Percentiles rank a stretch among this genome's conserved stretches.
Evolutionary conservation across 2,797 vertebrate genomes (phyloP).

Genomic region (Anguilla megastoma): DNA sequence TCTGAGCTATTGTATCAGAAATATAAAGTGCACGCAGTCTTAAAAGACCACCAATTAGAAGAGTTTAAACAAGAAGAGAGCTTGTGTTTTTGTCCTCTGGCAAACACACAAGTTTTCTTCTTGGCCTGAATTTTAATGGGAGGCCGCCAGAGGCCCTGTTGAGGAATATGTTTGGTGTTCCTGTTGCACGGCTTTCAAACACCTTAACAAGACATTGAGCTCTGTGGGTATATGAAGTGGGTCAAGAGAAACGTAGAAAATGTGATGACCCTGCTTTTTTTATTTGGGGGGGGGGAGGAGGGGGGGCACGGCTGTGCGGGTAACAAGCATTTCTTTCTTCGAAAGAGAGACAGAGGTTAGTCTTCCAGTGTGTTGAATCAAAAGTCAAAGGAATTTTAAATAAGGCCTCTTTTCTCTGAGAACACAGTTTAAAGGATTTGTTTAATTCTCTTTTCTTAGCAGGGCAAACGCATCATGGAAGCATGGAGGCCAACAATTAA

Average conservation of each 20-base stretch:
- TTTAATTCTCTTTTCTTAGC: slow-evolving; percentile 42
- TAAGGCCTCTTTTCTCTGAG: slow-evolving; percentile 34
- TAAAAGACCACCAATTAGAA: slow-evolving; percentile 1
- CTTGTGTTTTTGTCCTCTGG: neutral
- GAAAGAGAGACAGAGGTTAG: slow-evolving; percentile 29
- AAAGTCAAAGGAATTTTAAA: slow-evolving; percentile 26
- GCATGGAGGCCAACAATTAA: slow-evolving; percentile 28
- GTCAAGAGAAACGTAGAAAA: neutral
- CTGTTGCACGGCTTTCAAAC: neutral
- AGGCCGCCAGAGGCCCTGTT: neutral
- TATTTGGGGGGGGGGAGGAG: neutral
- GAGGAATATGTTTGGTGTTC: neutral
- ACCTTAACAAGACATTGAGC: neutral
- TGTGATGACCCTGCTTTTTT: neutral
- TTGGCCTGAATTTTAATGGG: neutral
- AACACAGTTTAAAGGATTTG: slow-evolving; percentile 46
- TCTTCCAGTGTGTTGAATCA: slow-evolving; percentile 31
- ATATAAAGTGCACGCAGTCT: neutral
- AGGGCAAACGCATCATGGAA: slow-evolving; percentile 34
- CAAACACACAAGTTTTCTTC: neutral
- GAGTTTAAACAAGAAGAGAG: neutral
- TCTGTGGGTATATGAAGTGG: neutral
- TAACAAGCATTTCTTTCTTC: slow-evolving; percentile 13
- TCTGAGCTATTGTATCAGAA: neutral
- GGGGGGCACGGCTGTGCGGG: neutral